phyloP scores from a whole-genome alignment of 2,113 vertebrate species.

The Myrmecophaga tridactyla region DNA sequence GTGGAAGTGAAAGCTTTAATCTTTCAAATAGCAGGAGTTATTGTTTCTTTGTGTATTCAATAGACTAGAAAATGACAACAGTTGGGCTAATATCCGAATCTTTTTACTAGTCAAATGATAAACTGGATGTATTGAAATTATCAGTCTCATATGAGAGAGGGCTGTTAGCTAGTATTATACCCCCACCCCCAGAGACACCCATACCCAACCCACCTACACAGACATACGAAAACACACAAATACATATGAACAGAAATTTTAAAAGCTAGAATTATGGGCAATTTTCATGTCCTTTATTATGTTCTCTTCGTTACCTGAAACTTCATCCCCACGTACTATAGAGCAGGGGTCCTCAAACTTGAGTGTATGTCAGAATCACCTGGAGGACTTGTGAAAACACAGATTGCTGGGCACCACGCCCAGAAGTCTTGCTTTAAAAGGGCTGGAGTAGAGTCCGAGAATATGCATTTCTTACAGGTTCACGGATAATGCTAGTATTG shows the following conservation, averaged over 20 bases:
- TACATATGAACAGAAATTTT: neutral
- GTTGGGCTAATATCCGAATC: neutral
- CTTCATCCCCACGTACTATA: neutral
- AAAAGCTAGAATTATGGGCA: neutral
- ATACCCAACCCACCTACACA: too few relatives aligned
- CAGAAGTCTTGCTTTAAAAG: neutral
- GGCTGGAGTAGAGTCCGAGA: neutral
- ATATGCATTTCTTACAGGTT: neutral
- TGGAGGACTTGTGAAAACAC: neutral
- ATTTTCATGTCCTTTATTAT: neutral
- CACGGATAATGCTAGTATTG: neutral
- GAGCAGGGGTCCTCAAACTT: neutral
- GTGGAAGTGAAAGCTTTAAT: neutral
- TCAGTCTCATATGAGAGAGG: neutral
- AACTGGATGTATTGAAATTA: neutral
- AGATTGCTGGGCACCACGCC: neutral
- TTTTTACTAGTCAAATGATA: neutral
- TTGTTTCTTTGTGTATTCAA: conserved; percentile 2
- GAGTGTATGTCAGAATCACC: neutral
- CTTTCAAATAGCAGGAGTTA: neutral
- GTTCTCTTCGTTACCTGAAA: neutral
- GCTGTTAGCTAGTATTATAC: neutral
- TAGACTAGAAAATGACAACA: neutral
- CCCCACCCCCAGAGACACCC: neutral
- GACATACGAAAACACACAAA: neutral